Conservation (phyloP, 2,113 vertebrate genomes). For the Pontoporia blainvillei region DNA sequence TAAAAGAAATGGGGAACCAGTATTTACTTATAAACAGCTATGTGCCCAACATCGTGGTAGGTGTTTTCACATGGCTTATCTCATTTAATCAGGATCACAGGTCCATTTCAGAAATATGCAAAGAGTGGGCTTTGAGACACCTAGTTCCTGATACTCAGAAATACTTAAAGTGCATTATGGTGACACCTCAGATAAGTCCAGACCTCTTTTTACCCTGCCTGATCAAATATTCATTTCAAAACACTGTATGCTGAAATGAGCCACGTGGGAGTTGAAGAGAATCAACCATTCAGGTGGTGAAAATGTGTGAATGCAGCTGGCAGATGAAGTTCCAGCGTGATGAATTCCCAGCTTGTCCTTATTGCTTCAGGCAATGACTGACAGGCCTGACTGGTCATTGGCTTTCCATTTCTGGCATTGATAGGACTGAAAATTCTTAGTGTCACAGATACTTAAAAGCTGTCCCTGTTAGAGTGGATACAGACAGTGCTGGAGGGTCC, state of each 20-base stretch:
- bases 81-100: slow-evolving; percentile 40
- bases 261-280: slow-evolving; percentile 65
- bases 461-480: slow-evolving; percentile 74
- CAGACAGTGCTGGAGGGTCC: slow-evolving; percentile 77
- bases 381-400: slow-evolving; percentile 78
- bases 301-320: slow-evolving; percentile 84
- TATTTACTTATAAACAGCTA: slow-evolving; percentile 25
- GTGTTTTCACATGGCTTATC: slow-evolving; percentile 8
- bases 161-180: slow-evolving; percentile 74
- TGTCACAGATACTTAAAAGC: slow-evolving; percentile 81
- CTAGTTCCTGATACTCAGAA: slow-evolving; percentile 50
- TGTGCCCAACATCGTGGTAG: neutral
- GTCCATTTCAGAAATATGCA: slow-evolving; percentile 8
- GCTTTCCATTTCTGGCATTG: slow-evolving; percentile 79
- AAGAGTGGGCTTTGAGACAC: slow-evolving; percentile 11
- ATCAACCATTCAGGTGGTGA: slow-evolving; percentile 82
- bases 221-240: slow-evolving; percentile 82
- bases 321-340: slow-evolving; percentile 75
- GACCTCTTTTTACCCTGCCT: slow-evolving; percentile 59
- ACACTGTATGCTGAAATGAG: slow-evolving; percentile 71
- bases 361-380: slow-evolving; percentile 80
- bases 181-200: slow-evolving; percentile 79
- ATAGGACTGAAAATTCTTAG: slow-evolving; percentile 75
- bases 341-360: slow-evolving; percentile 81
- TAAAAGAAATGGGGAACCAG: neutral